Base-by-base conservation (phyloP, 2,113 vertebrate genomes). In the Emydura subglobosa region DNA sequence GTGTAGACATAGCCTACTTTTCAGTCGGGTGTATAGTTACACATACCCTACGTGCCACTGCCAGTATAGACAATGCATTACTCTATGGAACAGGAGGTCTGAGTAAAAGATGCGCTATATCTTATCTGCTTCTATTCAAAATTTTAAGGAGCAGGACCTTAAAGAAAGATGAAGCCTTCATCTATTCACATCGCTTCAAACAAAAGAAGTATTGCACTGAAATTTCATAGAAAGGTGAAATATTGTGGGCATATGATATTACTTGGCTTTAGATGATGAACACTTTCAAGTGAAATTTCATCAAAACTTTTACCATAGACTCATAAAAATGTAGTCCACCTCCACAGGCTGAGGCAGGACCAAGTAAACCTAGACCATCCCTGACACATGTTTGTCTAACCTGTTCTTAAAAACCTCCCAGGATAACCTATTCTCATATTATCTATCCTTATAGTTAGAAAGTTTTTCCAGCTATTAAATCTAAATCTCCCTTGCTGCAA, bases 91-190 rank as follows among this genome's bases (percentile, higher is more conserved):
- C 1, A 82, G n/a, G 19, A 79, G 4, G 3, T n/a, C 31, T 65
- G 34, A 81, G 5, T 7, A 79, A 57, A 93, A 79, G 50, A 8
- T n/a, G 61, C 31, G 34, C 31, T 65, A 7, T n/a, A n/a, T 65
- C 61, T 17, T n/a, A n/a, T 19, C 44, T 50, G 2, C 53, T 87
- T 50, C 31, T 91, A 8, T 11, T 95, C 21, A 65, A 4, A 83
- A 81, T 16, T 39, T 1, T 53, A 59, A 14, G 11, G 14, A 57
- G 29, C 7, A 72, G 7, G 5, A 65, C 25, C 11, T 51, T 54
- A 76, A 0, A 0, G 14, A 81, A 74, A 85, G 4, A 6, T 1
- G 53, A 61, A 50, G 9, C 61, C 3, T 81, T 44, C 10, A 9
- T 6, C 2, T 50, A 27, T 88, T 76, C 47, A 29, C 4, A 1